Evolutionary conservation across 2,797 vertebrate species (phyloP).

Genomic region (Columba guinea): DNA sequence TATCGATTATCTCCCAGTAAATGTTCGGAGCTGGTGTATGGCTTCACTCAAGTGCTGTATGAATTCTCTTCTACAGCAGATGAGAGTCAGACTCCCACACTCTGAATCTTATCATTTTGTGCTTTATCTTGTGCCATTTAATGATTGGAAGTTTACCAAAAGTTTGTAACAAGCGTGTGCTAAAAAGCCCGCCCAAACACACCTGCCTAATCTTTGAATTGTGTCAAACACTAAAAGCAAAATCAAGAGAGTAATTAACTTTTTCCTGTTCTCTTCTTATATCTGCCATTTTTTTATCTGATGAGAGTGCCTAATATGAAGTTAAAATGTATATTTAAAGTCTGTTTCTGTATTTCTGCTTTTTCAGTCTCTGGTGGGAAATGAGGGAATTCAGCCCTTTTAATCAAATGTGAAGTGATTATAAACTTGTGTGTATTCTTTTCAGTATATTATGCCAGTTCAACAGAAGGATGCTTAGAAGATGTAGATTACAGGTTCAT

Average conservation of each 20-base stretch:
- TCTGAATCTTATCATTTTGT: neutral
- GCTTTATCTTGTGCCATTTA: neutral
- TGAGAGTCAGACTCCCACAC: neutral
- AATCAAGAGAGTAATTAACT: neutral
- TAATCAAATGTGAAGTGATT: neutral
- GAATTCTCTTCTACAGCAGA: neutral
- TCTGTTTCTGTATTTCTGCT: neutral
- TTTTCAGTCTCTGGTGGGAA: neutral
- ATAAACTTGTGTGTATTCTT: neutral
- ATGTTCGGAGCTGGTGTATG: neutral
- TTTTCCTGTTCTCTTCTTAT: neutral
- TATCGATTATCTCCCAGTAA: neutral
- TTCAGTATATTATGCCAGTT: neutral
- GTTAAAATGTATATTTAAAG: neutral
- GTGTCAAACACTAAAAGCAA: neutral
- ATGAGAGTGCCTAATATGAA: neutral
- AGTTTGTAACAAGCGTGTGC: neutral
- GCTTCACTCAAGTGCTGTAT: neutral
- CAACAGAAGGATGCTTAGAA: neutral
- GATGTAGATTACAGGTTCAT: neutral
- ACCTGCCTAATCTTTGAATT: neutral
- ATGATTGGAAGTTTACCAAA: neutral
- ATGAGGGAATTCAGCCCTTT: neutral
- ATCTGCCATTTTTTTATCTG: neutral
- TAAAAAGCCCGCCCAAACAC: neutral